Percentiles rank a stretch among this genome's conserved stretches.
phyloP scores from a whole-genome alignment of 2,888 invertebrate species.

The Torymus auratus region DNA sequence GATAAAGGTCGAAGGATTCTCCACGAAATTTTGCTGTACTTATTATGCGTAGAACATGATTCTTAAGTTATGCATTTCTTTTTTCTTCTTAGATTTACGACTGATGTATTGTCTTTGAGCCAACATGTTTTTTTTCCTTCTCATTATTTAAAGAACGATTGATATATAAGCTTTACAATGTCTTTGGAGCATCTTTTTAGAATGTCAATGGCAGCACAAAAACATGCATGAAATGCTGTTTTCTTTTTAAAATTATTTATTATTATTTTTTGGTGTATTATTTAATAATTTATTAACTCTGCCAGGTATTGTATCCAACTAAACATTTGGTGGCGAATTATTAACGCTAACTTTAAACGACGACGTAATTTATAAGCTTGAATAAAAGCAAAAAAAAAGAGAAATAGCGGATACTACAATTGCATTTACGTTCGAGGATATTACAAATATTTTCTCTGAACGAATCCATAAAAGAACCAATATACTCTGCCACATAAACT shows the following conservation, averaged over 20 bases:
- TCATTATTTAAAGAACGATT: background rate
- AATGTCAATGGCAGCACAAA: constrained; percentile 15
- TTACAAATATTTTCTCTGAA: constrained; percentile 5
- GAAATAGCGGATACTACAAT: background rate
- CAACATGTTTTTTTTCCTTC: background rate
- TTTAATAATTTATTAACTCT: constrained; percentile 47
- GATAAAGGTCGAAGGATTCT: constrained; percentile 37
- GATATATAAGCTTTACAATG: constrained; percentile 12
- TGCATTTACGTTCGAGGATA: constrained; percentile 28
- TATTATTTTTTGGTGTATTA: constrained; percentile 34
- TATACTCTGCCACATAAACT: constrained; percentile 29
- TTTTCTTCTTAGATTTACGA: constrained; percentile 33
- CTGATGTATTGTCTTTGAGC: constrained; percentile 14
- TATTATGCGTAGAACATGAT: constrained; percentile 52
- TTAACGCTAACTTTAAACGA: constrained; percentile 29
- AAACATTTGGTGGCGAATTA: constrained; percentile 35
- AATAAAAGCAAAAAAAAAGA: constrained; percentile 6
- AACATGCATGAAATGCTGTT: constrained; percentile 56
- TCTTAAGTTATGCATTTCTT: constrained; percentile 37
- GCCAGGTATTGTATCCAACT: constrained; percentile 18
- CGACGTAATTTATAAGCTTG: constrained; percentile 4
- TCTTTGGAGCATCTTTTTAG: constrained; percentile 36
- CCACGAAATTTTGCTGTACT: constrained; percentile 62
- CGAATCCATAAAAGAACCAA: constrained; percentile 26
- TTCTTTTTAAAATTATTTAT: constrained; percentile 41